Evolutionary conservation across 2,797 vertebrate species (phyloP).

Genomic region (Australoheros facetus): DNA sequence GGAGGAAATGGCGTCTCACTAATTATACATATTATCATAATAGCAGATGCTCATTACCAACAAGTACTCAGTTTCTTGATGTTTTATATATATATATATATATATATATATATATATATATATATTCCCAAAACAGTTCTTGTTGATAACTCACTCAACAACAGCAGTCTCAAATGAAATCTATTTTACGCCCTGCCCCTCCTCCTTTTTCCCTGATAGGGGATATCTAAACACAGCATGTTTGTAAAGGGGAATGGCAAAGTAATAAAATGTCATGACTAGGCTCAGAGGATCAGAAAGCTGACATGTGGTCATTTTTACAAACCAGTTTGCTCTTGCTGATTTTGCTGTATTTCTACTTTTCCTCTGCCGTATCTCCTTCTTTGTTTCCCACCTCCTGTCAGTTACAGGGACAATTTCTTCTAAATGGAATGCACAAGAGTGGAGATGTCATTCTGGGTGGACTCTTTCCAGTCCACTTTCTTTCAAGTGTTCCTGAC

Average conservation of each 20-base stretch:
- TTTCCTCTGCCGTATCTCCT: neutral
- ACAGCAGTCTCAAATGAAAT: neutral
- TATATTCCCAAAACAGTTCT: too few relatives aligned
- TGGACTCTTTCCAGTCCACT: constrained; percentile 71
- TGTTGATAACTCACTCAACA: neutral
- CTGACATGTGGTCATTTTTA: constrained; percentile 41
- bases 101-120: too few relatives aligned
- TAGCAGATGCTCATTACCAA: too few relatives aligned
- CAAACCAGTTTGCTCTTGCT: constrained; percentile 13
- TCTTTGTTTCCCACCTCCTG: constrained; percentile 29
- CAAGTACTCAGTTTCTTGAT: too few relatives aligned
- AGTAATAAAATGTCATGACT: too few relatives aligned
- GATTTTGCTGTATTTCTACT: neutral
- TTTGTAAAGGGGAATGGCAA: constrained; percentile 14
- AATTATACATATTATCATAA: too few relatives aligned
- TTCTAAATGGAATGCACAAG: constrained; percentile 63
- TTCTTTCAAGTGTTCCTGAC: constrained; percentile 65
- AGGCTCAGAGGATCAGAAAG: neutral
- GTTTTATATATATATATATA: too few relatives aligned
- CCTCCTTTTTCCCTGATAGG: neutral
- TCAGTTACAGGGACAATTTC: constrained; percentile 50
- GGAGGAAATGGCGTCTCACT: too few relatives aligned
- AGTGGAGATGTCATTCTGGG: constrained; percentile 74
- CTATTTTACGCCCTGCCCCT: constrained; percentile 13
- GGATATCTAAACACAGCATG: neutral